Percentiles rank a stretch among this genome's conserved stretches.
Evolutionary conservation across 1,140 invertebrate genomes (phyloP).

Genomic region (Anadara kagoshimensis): DNA sequence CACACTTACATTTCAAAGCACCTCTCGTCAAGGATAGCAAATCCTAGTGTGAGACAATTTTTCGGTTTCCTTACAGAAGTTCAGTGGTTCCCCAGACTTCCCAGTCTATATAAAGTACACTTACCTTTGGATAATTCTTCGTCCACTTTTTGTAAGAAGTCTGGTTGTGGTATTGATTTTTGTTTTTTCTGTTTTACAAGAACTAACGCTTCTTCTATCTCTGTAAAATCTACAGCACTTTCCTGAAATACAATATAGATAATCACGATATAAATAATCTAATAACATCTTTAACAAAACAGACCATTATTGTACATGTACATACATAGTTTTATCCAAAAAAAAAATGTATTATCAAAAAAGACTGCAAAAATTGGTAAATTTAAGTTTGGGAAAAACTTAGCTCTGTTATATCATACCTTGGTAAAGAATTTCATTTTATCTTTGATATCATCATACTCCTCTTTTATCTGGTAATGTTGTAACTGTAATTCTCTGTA

Average conservation of each 20-base stretch:
- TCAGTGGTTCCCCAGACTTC: too few relatives aligned
- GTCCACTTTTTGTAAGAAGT: conserved; percentile 71
- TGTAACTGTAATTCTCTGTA: conserved; percentile 66
- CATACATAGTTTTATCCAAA: not conserved
- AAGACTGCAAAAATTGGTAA: not conserved
- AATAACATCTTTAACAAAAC: not conserved
- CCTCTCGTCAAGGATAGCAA: too few relatives aligned
- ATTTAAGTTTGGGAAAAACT: too few relatives aligned
- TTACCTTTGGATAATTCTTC: conserved; percentile 67
- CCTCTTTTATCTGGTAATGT: conserved; percentile 71
- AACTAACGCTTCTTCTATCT: conserved; percentile 74
- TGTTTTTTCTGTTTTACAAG: conserved; percentile 72
- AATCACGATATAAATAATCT: not conserved
- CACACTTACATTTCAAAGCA: too few relatives aligned
- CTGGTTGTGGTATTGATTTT: conserved; percentile 57
- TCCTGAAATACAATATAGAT: conserved; percentile 55
- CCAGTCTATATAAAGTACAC: too few relatives aligned
- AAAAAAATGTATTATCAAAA: not conserved
- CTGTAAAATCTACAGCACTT: conserved; percentile 72
- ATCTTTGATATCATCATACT: conserved; percentile 73
- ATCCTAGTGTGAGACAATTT: too few relatives aligned
- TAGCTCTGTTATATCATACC: conserved; percentile 54
- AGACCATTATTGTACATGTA: not conserved
- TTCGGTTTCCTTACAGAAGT: too few relatives aligned
- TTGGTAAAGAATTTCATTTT: conserved; percentile 74